These are phyloP conservation scores for Zhengitettix transpicula DNA, from an alignment of 2,888 invertebrate genomes.

Conservation along the genomic window DNA sequence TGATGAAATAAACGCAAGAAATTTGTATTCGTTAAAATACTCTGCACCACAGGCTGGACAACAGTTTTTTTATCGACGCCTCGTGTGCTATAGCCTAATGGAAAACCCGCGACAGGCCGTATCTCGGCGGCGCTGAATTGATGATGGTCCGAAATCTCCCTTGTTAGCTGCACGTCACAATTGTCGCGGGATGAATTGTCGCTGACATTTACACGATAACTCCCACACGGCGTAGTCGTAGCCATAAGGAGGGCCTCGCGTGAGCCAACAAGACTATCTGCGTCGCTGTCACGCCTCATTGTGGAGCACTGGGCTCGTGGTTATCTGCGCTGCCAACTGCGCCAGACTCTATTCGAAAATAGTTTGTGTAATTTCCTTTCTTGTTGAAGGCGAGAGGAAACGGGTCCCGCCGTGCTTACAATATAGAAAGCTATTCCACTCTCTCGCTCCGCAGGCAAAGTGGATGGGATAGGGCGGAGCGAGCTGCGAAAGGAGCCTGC, in stretches of 20 bases:
- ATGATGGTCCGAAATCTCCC: background rate
- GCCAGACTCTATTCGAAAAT: conserved; percentile 27
- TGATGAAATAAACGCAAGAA: too few species aligned
- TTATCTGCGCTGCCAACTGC: background rate
- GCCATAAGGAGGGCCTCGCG: background rate
- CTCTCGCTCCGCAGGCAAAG: background rate
- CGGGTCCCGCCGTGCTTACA: conserved; percentile 6
- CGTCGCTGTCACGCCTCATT: background rate
- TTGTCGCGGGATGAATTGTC: background rate
- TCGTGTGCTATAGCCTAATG: too few species aligned
- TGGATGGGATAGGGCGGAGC: background rate
- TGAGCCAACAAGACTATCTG: background rate
- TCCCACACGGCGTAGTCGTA: background rate
- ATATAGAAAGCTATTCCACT: conserved; percentile 4
- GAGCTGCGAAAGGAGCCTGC: background rate
- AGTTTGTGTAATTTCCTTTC: conserved; percentile 32
- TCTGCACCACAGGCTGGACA: too few species aligned
- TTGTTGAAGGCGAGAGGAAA: conserved; percentile 15
- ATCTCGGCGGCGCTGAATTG: background rate
- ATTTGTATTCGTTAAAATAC: too few species aligned
- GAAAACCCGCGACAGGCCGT: too few species aligned
- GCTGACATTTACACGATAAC: background rate
- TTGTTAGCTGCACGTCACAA: background rate
- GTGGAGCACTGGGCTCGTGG: too few species aligned
- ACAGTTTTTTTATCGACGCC: too few species aligned